Conservation (phyloP, 2,797 vertebrate species). For the Lycodopsis pacificus region DNA sequence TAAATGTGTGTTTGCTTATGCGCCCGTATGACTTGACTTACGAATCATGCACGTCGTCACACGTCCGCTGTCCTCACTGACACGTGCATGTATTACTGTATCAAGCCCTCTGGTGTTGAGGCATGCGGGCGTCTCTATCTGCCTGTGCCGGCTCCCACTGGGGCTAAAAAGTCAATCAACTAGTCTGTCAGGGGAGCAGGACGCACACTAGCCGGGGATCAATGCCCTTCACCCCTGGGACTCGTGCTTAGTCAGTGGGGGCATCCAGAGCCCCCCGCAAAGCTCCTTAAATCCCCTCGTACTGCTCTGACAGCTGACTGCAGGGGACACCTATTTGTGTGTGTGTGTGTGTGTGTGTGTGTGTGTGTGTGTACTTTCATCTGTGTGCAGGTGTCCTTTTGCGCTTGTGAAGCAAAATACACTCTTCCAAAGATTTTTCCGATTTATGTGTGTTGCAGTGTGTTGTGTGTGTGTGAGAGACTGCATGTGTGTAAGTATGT, state of each 20-base stretch:
- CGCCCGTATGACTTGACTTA: conserved; percentile 21
- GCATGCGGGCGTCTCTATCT: conserved; percentile 70
- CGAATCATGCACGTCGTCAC: conserved; percentile 37
- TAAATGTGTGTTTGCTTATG: conserved; percentile 37
- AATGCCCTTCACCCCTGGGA: conserved; percentile 76
- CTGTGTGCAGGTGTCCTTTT: neutral
- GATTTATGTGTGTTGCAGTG: too few species aligned
- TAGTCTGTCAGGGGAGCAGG: conserved; percentile 74
- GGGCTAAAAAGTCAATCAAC: conserved; percentile 79
- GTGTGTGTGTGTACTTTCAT: conserved; percentile 11
- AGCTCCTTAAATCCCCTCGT: conserved; percentile 76
- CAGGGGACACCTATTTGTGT: conserved; percentile 43
- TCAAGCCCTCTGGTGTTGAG: conserved; percentile 51
- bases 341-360: conserved; percentile 9
- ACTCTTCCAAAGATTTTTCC: too few species aligned
- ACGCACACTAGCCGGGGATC: conserved; percentile 71
- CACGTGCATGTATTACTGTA: conserved; percentile 33
- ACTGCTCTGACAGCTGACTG: conserved; percentile 71
- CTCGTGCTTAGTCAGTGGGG: conserved; percentile 63
- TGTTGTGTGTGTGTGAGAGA: too few species aligned
- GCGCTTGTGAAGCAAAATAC: too few species aligned
- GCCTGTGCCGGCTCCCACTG: conserved; percentile 55
- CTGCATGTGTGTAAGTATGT: too few species aligned
- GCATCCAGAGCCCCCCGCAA: conserved; percentile 56
- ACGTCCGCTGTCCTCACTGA: conserved; percentile 22